A percentile compares a stretch with the other conserved stretches of the same genome.
These are phyloP conservation scores for Macropodus opercularis DNA, from an alignment of 2,797 vertebrate species.

Conservation along the genomic window DNA sequence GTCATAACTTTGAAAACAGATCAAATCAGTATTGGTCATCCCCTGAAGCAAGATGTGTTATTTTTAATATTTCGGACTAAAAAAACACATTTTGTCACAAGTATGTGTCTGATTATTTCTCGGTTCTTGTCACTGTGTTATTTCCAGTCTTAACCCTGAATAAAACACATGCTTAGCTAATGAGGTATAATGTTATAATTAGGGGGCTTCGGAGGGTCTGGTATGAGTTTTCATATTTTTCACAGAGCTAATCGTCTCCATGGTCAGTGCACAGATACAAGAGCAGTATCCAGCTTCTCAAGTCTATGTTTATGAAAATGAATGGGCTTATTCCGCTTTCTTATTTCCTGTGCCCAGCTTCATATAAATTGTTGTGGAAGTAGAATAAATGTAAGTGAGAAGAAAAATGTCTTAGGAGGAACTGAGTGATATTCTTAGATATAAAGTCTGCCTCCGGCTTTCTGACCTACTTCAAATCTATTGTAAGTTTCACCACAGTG, in stretches of 20 bases:
- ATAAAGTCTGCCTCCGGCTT: conserved; percentile 36
- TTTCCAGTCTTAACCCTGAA: neutral
- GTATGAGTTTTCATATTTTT: too few species aligned
- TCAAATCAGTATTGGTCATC: conserved; percentile 31
- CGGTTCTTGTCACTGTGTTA: neutral
- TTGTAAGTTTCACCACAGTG: conserved; percentile 10
- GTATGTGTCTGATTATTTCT: neutral
- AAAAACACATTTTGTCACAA: too few species aligned
- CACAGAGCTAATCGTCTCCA: too few species aligned
- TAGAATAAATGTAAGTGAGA: neutral
- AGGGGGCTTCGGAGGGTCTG: too few species aligned
- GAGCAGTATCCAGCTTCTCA: too few species aligned
- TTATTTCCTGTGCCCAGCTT: neutral
- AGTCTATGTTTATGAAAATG: too few species aligned
- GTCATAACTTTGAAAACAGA: conserved; percentile 34
- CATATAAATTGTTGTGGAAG: neutral
- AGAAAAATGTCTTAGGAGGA: conserved; percentile 2
- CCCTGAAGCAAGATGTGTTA: too few species aligned
- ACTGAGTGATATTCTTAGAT: conserved; percentile 12
- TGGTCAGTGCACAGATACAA: too few species aligned
- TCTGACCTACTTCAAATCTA: conserved; percentile 70
- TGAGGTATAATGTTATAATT: too few species aligned
- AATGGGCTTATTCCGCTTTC: too few species aligned
- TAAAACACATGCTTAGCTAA: too few species aligned
- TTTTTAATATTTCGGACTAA: too few species aligned